A percentile compares a stretch with the other conserved stretches of the same genome.
Conservation (phyloP, 2,888 invertebrate species). For the Andrena trimmerana region DNA sequence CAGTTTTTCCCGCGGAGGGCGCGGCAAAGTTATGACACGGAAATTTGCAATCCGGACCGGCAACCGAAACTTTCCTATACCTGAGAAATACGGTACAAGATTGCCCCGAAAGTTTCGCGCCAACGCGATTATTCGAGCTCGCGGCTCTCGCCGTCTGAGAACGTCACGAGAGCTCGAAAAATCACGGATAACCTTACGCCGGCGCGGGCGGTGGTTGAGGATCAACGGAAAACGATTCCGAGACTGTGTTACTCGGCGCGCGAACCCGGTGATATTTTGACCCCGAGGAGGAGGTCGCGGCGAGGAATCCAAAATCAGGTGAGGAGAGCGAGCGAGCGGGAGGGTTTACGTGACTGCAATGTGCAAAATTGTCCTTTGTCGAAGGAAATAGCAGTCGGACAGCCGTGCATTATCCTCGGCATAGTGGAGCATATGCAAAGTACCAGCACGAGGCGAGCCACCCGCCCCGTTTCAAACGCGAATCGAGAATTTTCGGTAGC, state of each 20-base stretch:
- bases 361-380: conserved; percentile 69
- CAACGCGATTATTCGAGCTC: conserved; percentile 25
- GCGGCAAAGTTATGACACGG: neutral
- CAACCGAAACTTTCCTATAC: neutral
- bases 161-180: conserved; percentile 6
- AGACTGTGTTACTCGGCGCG: conserved; percentile 40
- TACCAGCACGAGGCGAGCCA: neutral
- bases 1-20: neutral
- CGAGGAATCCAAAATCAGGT: conserved; percentile 81
- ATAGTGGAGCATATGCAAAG: conserved; percentile 56
- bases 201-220: conserved; percentile 37
- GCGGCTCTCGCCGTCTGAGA: neutral
- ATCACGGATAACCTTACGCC: conserved; percentile 46
- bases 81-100: neutral
- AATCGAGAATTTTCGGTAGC: conserved; percentile 42
- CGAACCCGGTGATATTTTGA: conserved; percentile 66
- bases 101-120: conserved; percentile 4
- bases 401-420: conserved; percentile 57
- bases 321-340: conserved; percentile 66
- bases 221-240: conserved; percentile 65
- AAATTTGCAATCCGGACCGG: neutral
- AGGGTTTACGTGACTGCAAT: conserved; percentile 80
- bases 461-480: conserved; percentile 11
- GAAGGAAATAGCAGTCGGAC: conserved; percentile 43
- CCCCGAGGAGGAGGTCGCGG: conserved; percentile 66